Evolutionary conservation across 2,888 invertebrate genomes (phyloP), one percentile per base, ranked within the genome.

Genomic region (Phalera bucephala): DNA sequence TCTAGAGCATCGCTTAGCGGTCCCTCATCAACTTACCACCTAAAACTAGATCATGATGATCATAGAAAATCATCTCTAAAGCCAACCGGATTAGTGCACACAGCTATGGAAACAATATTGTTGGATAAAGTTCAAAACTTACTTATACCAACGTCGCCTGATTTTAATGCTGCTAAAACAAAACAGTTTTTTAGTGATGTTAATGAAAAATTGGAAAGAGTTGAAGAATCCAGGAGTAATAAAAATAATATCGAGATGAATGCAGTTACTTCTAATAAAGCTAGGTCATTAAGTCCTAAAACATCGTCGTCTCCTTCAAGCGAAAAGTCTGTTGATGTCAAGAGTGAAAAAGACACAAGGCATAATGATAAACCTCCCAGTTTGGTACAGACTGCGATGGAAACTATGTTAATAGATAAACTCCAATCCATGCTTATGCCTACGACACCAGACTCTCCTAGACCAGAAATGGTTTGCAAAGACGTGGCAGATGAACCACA

Each of bases 21-120:
- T 32, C 67, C 73, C 13, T 69, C 78, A 1, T 71, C 72, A 34
- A 59, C 66, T 23, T 66, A 56, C 11, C 45, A 56, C 19, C 59
- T 60, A 31, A 76, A 61, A 46, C 73, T 77, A 8, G 74, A 75
- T 31, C 55, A 65, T 32, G 76, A 75, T 23, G 72, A 69, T 31
- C 72, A 61, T 31, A 78, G 73, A 19, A 79, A 72, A 49, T 45
- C 64, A 19, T 48, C 65, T 12, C 54, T 81, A 1, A 87, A 84
- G 50, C 68, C 83, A 0, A 70, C 78, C 1, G 83, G 91, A 5
- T 52, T 91, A 29, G 59, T 91, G 27, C 88, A 89, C 33, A 91
- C 91, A 11, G 92, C 91, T 12, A 88, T 91, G 79, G 89, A 91
- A 61, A 91, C 91, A 25, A 91, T 92, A 38, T 74, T 91, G 6